A percentile compares a stretch with the other conserved stretches of the same genome.
These are phyloP conservation scores for Lagopus muta DNA, from an alignment of 2,113 vertebrate genomes.

Conservation along the genomic window DNA sequence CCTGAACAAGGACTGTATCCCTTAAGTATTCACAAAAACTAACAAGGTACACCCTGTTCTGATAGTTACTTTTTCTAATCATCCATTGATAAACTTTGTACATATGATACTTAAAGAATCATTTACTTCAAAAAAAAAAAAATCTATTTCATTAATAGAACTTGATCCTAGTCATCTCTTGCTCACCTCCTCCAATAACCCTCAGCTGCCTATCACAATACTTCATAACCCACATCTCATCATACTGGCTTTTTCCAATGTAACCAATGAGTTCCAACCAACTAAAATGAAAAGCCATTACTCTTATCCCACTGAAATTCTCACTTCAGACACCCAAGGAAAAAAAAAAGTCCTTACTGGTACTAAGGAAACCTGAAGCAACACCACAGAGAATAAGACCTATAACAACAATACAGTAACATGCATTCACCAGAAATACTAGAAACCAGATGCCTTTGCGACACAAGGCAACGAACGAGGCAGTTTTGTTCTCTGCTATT, in stretches of 20 bases:
- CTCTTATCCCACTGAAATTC: neutral
- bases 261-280: neutral
- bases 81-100: neutral
- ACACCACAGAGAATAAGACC: neutral
- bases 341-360: neutral
- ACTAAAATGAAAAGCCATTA: neutral
- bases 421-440: neutral
- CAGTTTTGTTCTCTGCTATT: constrained; percentile 7
- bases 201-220: neutral
- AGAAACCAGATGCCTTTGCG: neutral
- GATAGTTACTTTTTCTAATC: neutral
- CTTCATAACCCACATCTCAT: constrained; percentile 45
- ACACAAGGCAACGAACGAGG: neutral
- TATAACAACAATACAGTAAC: neutral
- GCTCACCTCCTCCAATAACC: neutral
- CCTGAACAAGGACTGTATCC: neutral
- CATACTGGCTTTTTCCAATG: neutral
- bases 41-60: neutral
- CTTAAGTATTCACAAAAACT: neutral
- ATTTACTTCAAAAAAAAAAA: neutral
- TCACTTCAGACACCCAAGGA: neutral
- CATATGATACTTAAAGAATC: neutral
- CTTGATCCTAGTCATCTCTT: neutral
- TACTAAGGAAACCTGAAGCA: neutral
- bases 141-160: neutral